These are phyloP conservation scores for Coremacera marginata DNA, from an alignment of 2,888 invertebrate genomes.

Conservation along the genomic window DNA sequence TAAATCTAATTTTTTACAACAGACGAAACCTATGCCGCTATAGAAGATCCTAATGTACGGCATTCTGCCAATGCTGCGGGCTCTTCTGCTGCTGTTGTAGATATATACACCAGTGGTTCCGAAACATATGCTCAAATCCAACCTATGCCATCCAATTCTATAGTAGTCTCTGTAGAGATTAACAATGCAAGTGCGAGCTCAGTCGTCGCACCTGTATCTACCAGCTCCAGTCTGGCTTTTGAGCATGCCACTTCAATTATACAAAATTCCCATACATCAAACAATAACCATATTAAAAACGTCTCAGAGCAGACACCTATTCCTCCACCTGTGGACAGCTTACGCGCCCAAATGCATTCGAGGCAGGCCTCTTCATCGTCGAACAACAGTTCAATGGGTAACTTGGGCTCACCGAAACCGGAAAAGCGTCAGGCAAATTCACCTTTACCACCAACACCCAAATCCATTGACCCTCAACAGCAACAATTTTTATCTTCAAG, in stretches of 20 bases:
- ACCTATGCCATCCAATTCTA: slow-evolving; percentile 70
- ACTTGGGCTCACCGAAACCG: slow-evolving; percentile 88
- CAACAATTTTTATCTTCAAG: slow-evolving; percentile 56
- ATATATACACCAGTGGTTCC: slow-evolving; percentile 81
- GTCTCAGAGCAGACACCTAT: slow-evolving; percentile 57
- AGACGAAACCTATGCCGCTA: slow-evolving; percentile 94
- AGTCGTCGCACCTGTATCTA: slow-evolving; percentile 7
- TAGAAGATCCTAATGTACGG: slow-evolving; percentile 78
- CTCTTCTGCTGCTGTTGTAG: slow-evolving; percentile 68
- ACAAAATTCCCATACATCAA: slow-evolving; percentile 42
- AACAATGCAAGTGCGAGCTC: slow-evolving; percentile 56
- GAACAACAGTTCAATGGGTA: slow-evolving; percentile 76
- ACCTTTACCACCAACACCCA: slow-evolving; percentile 85
- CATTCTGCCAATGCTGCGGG: slow-evolving; percentile 69
- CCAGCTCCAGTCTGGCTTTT: slow-evolving; percentile 27
- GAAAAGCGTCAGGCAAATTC: slow-evolving; percentile 92
- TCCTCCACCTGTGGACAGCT: slow-evolving; percentile 75
- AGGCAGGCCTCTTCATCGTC: slow-evolving; percentile 73
- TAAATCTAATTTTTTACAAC: slow-evolving; percentile 14
- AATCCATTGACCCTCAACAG: slow-evolving; percentile 56
- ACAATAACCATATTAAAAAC: slow-evolving; percentile 38
- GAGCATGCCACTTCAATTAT: slow-evolving; percentile 35
- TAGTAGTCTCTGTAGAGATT: slow-evolving; percentile 68
- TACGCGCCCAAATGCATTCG: slow-evolving; percentile 73
- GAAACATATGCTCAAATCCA: slow-evolving; percentile 90